phyloP scores from a whole-genome alignment of 2,113 vertebrate species.

The Pithys albifrons region DNA sequence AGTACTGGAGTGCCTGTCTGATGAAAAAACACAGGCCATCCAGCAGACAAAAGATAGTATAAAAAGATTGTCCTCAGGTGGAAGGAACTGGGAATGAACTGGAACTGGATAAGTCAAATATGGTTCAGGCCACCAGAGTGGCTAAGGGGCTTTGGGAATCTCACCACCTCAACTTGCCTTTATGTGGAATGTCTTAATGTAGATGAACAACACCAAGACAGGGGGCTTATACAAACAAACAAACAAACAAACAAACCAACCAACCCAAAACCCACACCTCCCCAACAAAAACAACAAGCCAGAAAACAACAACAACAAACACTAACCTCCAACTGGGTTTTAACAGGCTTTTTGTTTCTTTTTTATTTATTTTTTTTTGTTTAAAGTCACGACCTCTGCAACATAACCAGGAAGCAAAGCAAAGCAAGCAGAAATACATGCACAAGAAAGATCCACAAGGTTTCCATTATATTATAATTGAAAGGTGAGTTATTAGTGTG shows the following conservation, averaged over 20 bases:
- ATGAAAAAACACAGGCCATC: neutral
- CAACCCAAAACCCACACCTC: neutral
- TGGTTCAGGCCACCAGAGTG: rapidly evolving
- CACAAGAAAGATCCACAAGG: neutral
- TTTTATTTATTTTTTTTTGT: neutral
- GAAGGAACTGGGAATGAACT: neutral
- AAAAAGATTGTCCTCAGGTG: neutral
- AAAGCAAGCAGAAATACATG: neutral
- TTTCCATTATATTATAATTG: neutral
- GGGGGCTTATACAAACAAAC: neutral
- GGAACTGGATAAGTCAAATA: neutral
- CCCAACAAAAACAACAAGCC: too few relatives aligned
- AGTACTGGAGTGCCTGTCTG: neutral
- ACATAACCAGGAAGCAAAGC: neutral
- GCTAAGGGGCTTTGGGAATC: neutral
- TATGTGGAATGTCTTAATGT: neutral
- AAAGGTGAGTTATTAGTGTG: neutral
- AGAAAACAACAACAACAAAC: neutral
- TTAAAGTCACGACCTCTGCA: neutral
- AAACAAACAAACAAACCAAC: neutral
- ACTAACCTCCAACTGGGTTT: neutral
- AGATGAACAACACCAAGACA: neutral
- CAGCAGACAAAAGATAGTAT: neutral
- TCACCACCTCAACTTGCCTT: neutral
- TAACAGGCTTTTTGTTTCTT: neutral